Conservation (phyloP, 2,113 vertebrate genomes). For the Protomyctophum bolini region DNA sequence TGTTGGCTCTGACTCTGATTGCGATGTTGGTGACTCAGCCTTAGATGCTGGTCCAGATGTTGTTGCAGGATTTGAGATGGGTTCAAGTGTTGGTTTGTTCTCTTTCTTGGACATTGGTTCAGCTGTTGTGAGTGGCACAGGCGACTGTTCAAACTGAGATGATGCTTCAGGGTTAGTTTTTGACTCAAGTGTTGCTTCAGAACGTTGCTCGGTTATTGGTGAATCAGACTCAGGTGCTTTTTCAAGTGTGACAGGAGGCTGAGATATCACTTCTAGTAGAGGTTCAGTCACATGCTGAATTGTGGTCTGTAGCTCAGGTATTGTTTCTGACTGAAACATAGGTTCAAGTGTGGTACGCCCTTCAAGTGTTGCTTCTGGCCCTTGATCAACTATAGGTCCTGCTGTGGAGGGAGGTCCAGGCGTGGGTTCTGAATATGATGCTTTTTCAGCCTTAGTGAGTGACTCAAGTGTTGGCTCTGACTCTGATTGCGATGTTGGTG, state of each 20-base stretch:
- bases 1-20: background rate
- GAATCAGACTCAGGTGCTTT: background rate
- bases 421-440: too few species aligned
- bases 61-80: too few species aligned
- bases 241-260: background rate
- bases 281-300: background rate
- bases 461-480: background rate
- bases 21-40: too few species aligned
- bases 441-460: background rate
- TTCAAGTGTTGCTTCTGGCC: background rate
- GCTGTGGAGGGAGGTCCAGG: too few species aligned
- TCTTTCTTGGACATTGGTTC: too few species aligned
- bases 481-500: background rate
- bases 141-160: background rate
- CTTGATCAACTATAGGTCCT: background rate
- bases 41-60: too few species aligned
- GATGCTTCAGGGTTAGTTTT: background rate
- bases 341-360: background rate
- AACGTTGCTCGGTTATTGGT: background rate
- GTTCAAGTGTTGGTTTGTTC: too few species aligned
- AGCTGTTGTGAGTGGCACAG: too few species aligned
- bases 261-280: background rate
- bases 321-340: background rate
- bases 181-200: background rate
- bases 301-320: background rate